Conservation (phyloP, 2,888 invertebrate species). For the Ramazzottius varieornatus region DNA sequence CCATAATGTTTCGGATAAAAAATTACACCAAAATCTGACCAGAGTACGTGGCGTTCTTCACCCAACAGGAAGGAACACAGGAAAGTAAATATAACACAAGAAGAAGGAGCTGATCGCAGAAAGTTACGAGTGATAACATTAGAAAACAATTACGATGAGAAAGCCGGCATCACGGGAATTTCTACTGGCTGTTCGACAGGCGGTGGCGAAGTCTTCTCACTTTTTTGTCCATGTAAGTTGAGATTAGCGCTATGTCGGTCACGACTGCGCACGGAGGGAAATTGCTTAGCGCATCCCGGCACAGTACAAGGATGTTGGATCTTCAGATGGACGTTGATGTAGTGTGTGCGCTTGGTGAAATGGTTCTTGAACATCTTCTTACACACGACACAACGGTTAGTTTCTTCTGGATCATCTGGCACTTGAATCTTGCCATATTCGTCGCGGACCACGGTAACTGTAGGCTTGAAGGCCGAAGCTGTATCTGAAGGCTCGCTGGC, state of each 20-base stretch:
- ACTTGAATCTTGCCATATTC: constrained; percentile 32
- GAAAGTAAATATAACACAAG: too few species aligned
- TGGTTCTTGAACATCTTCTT: constrained; percentile 76
- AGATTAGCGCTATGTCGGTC: constrained; percentile 74
- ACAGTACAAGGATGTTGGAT: constrained; percentile 80
- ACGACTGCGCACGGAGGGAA: constrained; percentile 67
- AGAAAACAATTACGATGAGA: too few species aligned
- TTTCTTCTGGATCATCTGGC: constrained; percentile 70
- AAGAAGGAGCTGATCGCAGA: too few species aligned
- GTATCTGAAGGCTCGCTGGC: constrained; percentile 27
- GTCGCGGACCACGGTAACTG: constrained; percentile 11
- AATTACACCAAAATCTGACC: too few species aligned
- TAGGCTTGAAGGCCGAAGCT: constrained; percentile 9
- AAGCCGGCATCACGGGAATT: too few species aligned
- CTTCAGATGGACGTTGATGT: constrained; percentile 79
- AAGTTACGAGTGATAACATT: too few species aligned
- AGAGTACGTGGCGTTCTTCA: too few species aligned
- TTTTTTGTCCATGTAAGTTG: constrained; percentile 61
- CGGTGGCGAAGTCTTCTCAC: too few species aligned
- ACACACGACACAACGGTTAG: constrained; percentile 64
- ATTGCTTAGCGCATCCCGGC: constrained; percentile 77
- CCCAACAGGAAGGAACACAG: too few species aligned
- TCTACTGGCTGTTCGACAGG: too few species aligned
- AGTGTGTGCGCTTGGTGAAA: constrained; percentile 73
- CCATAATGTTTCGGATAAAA: too few species aligned